Percentiles rank a stretch among this genome's conserved stretches.
phyloP scores from a whole-genome alignment of 2,113 vertebrate species.

The Phalacrocorax carbo region DNA sequence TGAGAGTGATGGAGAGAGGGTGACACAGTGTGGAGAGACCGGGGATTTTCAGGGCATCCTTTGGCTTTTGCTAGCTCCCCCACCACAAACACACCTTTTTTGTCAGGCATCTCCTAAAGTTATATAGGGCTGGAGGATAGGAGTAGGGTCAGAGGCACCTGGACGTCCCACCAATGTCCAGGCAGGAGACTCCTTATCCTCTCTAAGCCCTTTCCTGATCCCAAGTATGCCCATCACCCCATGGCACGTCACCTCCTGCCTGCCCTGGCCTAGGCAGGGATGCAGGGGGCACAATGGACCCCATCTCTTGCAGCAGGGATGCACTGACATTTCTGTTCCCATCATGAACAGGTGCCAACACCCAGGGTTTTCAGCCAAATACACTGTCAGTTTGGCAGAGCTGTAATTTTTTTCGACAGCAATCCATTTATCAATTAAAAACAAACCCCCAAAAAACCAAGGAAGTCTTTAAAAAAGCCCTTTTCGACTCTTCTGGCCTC shows the following conservation, averaged over 20 bases:
- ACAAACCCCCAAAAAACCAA: neutral
- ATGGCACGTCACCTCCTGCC: neutral
- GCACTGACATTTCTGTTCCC: neutral
- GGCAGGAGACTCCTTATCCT: neutral
- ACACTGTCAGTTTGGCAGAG: neutral
- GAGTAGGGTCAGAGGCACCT: neutral
- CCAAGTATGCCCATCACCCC: neutral
- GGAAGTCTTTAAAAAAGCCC: neutral
- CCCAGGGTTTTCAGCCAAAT: neutral
- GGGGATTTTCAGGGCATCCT: conserved; percentile 6
- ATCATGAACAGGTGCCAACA: neutral
- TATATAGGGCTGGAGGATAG: neutral
- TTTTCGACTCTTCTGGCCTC: neutral
- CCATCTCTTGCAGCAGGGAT: neutral
- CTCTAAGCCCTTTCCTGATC: neutral
- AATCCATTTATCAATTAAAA: neutral
- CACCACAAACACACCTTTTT: neutral
- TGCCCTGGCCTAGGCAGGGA: neutral
- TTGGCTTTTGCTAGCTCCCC: neutral
- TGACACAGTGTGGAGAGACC: conserved; percentile 56
- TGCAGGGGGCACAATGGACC: neutral
- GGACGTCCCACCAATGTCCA: neutral
- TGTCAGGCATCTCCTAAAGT: neutral
- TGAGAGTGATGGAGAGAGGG: conserved; percentile 26
- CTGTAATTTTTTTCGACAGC: neutral